phyloP scores from a whole-genome alignment of 2,888 invertebrate genomes.

The Athalia rosae region DNA sequence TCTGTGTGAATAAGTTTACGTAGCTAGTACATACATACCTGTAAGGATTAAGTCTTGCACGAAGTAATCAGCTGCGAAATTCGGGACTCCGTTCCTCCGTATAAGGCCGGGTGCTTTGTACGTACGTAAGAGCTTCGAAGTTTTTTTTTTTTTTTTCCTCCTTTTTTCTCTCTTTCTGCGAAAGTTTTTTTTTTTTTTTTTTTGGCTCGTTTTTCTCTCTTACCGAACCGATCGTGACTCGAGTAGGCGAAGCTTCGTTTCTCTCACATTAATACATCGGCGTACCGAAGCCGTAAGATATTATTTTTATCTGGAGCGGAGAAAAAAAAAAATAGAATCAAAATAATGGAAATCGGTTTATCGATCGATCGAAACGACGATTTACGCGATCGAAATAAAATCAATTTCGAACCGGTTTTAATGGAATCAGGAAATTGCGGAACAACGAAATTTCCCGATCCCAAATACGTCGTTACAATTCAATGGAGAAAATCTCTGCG shows the following conservation, averaged over 20 bases:
- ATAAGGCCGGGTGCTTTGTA: conserved; percentile 15
- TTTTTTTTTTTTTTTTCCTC: neutral
- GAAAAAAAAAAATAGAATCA: too few relatives aligned
- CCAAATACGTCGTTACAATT: too few relatives aligned
- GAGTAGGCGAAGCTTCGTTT: neutral
- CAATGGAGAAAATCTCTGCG: neutral
- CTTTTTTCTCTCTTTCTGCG: neutral
- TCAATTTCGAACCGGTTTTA: too few relatives aligned
- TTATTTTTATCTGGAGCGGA: neutral
- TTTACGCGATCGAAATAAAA: too few relatives aligned
- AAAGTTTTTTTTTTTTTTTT: neutral
- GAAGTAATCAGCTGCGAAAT: conserved; percentile 5
- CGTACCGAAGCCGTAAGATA: neutral
- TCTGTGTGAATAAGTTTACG: too few relatives aligned
- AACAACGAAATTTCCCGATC: too few relatives aligned
- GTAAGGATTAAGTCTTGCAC: too few relatives aligned
- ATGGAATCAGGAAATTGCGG: too few relatives aligned
- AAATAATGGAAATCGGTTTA: too few relatives aligned
- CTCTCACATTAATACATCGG: too few relatives aligned
- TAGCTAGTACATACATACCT: too few relatives aligned
- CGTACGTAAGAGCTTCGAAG: neutral
- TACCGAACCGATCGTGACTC: conserved; percentile 12
- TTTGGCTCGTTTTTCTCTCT: neutral
- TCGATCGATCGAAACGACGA: too few relatives aligned
- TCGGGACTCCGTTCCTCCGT: conserved; percentile 19